Percentiles rank a stretch among this genome's conserved stretches.
These are phyloP conservation scores for Diabrotica balteata DNA, from an alignment of 2,888 invertebrate species.

Conservation along the genomic window DNA sequence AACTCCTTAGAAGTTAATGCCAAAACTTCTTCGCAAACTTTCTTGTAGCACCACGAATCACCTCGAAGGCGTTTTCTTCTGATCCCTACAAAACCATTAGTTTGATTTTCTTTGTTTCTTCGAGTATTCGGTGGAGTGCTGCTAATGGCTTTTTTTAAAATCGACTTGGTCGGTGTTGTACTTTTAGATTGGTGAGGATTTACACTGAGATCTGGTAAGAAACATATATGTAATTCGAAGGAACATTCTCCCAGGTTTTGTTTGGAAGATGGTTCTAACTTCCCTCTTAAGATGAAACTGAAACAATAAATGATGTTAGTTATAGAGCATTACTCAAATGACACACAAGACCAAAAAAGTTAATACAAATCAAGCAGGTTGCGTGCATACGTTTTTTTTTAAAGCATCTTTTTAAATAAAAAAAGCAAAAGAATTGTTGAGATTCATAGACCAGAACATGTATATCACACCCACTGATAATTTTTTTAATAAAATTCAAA, in stretches of 20 bases:
- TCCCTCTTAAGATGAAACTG: slow-evolving; percentile 73
- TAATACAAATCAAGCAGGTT: too few species aligned
- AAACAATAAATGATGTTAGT: slow-evolving; percentile 36
- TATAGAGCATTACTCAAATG: too few species aligned
- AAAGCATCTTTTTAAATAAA: too few species aligned
- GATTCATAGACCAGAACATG: too few species aligned
- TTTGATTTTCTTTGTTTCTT: slow-evolving; percentile 19
- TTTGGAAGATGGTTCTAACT: slow-evolving; percentile 61
- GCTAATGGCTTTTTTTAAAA: slow-evolving; percentile 44
- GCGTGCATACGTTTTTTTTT: too few species aligned
- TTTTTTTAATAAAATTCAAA: too few species aligned
- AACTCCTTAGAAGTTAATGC: slow-evolving; percentile 61
- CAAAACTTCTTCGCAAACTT: slow-evolving; percentile 76
- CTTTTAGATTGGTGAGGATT: slow-evolving; percentile 21
- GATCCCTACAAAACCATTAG: slow-evolving; percentile 65
- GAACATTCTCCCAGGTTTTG: slow-evolving; percentile 61
- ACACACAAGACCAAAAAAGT: too few species aligned
- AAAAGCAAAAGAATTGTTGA: too few species aligned
- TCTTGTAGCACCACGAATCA: slow-evolving; percentile 82
- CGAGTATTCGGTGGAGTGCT: slow-evolving; percentile 25
- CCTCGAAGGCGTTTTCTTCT: slow-evolving; percentile 77
- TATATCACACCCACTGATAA: too few species aligned
- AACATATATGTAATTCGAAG: slow-evolving; percentile 76
- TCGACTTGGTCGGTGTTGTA: slow-evolving; percentile 49
- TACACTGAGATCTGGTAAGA: slow-evolving; percentile 58